These are phyloP conservation scores for Lagothrix lagotricha DNA, from an alignment of 2,797 vertebrate species.

Conservation along the genomic window DNA sequence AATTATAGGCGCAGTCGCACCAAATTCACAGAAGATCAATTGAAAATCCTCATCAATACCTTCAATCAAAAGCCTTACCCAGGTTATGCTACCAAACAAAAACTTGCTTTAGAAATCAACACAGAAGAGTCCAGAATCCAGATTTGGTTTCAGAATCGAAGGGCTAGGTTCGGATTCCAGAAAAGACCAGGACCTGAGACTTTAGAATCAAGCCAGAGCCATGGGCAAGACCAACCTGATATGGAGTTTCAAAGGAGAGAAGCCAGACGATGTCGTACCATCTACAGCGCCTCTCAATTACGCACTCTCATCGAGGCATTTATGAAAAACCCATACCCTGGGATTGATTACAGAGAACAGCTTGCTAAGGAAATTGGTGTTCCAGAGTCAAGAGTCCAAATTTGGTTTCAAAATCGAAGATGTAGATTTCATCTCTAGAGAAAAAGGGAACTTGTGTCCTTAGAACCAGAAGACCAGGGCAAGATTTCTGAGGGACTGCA, in stretches of 20 bases:
- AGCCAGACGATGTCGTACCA: not conserved
- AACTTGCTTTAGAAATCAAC: not conserved
- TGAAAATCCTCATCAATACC: not conserved
- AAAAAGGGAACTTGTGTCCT: not conserved
- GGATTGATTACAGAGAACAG: slow-evolving; percentile 4
- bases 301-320: not conserved
- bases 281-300: not conserved
- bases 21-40: slow-evolving; percentile 1
- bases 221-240: no score
- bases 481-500: not conserved
- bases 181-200: not conserved
- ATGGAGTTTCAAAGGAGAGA: not conserved
- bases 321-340: slow-evolving; percentile 18
- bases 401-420: slow-evolving; percentile 48
- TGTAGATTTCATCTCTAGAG: not conserved
- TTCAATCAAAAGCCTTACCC: slow-evolving; percentile 44
- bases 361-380: slow-evolving; percentile 25
- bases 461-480: not conserved
- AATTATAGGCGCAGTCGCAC: not conserved
- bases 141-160: slow-evolving; percentile 64
- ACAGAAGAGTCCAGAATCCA: slow-evolving; percentile 22
- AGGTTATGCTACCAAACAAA: not conserved
- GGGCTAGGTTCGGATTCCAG: not conserved
- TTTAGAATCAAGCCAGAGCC: not conserved
- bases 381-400: slow-evolving; percentile 45